Evolutionary conservation across 2,888 invertebrate genomes (phyloP).

Genomic region (Hartigia nigra): DNA sequence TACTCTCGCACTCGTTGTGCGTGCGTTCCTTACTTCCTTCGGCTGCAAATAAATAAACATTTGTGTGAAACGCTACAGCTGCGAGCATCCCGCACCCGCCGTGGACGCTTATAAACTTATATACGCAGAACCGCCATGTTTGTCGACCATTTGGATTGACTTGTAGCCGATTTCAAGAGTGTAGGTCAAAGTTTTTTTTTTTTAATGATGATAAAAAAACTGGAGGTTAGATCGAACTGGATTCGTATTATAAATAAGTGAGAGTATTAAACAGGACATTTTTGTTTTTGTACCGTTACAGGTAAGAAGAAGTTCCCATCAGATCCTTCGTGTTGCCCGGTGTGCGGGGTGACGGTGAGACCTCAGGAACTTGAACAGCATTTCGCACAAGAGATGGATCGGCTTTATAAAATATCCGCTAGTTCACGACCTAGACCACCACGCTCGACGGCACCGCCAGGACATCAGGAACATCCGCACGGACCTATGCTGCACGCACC

Average conservation of each 20-base stretch:
- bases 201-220: background rate
- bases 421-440: constrained; percentile 57
- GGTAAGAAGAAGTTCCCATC: constrained; percentile 64
- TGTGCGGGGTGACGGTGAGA: constrained; percentile 87
- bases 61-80: constrained; percentile 45
- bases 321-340: constrained; percentile 85
- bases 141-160: constrained; percentile 5
- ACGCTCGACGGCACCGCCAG: constrained; percentile 62
- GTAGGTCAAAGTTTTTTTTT: background rate
- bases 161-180: background rate
- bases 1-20: background rate
- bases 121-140: constrained; percentile 7
- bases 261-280: background rate
- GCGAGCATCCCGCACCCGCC: constrained; percentile 23
- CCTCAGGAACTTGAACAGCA: constrained; percentile 87
- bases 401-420: constrained; percentile 71
- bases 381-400: constrained; percentile 82
- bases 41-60: constrained; percentile 47
- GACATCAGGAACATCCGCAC: constrained; percentile 58
- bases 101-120: background rate
- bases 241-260: background rate
- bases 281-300: constrained; percentile 31
- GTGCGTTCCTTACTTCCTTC: constrained; percentile 23
- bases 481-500: constrained; percentile 63
- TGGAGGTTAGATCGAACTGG: background rate